phyloP scores from a whole-genome alignment of 92 coral and sea anemone species.

The Siderastrea radians region DNA sequence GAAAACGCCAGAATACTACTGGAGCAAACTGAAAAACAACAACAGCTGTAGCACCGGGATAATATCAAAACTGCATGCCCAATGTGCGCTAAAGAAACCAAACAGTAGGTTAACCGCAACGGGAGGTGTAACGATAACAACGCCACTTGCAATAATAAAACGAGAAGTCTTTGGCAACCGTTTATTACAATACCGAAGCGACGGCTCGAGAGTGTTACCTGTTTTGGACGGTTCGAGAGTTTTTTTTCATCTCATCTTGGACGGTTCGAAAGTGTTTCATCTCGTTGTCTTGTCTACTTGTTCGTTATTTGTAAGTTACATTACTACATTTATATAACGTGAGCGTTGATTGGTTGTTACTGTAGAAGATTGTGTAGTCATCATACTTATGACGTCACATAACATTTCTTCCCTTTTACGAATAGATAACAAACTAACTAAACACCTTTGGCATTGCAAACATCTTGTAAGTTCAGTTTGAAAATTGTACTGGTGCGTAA shows the following conservation, averaged over 20 bases:
- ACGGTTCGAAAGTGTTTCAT: no score
- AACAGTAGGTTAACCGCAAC: conserved; percentile 25
- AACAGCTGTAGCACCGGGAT: conserved; percentile 23
- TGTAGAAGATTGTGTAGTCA: not conserved
- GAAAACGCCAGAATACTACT: not conserved
- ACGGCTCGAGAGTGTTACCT: not conserved
- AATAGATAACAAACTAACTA: not conserved
- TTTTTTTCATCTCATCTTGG: no score
- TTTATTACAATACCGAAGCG: not conserved
- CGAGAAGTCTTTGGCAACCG: not conserved
- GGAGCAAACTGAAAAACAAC: not conserved
- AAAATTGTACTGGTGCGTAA: not conserved
- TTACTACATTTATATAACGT: not conserved
- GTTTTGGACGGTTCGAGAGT: not conserved
- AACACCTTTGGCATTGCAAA: not conserved
- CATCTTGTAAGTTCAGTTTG: not conserved
- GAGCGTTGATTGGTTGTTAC: not conserved
- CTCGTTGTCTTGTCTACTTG: not conserved
- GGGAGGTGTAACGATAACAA: not conserved
- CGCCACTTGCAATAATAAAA: not conserved
- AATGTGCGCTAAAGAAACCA: not conserved
- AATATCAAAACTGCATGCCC: conserved; percentile 21
- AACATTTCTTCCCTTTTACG: not conserved
- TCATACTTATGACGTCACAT: not conserved
- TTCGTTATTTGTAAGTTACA: not conserved